phyloP scores from a whole-genome alignment of 2,797 vertebrate species.

The Anas flavirostris region DNA sequence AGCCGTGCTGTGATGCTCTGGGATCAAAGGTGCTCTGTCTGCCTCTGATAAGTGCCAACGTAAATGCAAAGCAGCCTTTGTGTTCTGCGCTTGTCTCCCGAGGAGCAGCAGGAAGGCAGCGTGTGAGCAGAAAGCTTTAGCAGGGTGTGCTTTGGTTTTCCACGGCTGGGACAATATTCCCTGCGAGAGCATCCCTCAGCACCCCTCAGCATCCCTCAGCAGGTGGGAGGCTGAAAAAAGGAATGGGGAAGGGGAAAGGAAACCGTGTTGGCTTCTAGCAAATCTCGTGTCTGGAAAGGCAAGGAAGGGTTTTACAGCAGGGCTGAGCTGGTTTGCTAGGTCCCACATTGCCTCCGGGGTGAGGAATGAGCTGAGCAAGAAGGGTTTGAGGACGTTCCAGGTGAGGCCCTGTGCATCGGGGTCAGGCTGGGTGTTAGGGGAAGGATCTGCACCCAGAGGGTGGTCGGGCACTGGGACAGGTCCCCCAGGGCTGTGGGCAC shows the following conservation, averaged over 20 bases:
- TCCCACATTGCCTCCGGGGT: too few species aligned
- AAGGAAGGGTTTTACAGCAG: not conserved
- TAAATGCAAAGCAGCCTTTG: not conserved
- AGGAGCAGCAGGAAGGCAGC: not conserved
- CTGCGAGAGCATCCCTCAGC: not conserved
- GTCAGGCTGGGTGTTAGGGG: too few species aligned
- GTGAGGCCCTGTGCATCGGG: fast-evolving
- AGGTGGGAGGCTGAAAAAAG: not conserved
- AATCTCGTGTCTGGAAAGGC: not conserved
- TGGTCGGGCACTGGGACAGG: too few species aligned
- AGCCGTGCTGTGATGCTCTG: not conserved
- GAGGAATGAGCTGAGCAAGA: not conserved
- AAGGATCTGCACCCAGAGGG: too few species aligned
- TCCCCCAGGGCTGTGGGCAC: too few species aligned
- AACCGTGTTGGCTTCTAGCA: not conserved
- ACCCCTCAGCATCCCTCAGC: not conserved
- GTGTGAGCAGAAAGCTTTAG: not conserved
- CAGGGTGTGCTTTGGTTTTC: not conserved
- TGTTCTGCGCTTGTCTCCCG: not conserved
- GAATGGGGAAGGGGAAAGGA: not conserved
- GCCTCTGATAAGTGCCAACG: fast-evolving
- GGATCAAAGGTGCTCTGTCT: not conserved
- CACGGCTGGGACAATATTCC: not conserved
- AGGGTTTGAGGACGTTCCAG: not conserved
- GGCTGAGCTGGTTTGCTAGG: not conserved